Conservation (phyloP, 2,888 invertebrate genomes). For the Catotricha subobsoleta region DNA sequence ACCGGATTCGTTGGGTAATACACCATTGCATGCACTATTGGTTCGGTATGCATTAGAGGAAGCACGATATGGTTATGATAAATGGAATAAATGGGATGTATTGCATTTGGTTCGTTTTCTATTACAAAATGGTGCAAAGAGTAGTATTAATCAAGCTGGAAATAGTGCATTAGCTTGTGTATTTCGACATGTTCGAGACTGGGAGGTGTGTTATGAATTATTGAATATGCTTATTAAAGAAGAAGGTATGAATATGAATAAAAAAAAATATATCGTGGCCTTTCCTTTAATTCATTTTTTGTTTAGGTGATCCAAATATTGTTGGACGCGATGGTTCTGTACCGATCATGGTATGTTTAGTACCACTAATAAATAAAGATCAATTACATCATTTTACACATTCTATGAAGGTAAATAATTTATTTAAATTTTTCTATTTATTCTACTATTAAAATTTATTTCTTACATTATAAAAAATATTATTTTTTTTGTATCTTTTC, state of each 20-base stretch:
- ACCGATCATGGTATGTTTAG: constrained; percentile 55
- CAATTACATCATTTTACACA: constrained; percentile 53
- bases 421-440: too few relatives aligned
- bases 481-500: constrained; percentile 15
- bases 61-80: constrained; percentile 44
- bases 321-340: constrained; percentile 53
- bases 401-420: constrained; percentile 42
- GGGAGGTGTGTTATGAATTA: constrained; percentile 38
- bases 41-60: constrained; percentile 50
- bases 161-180: constrained; percentile 54
- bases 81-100: constrained; percentile 59
- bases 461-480: too few relatives aligned
- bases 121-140: constrained; percentile 44
- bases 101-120: constrained; percentile 45
- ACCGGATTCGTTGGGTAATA: constrained; percentile 53
- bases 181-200: constrained; percentile 48
- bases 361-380: constrained; percentile 56
- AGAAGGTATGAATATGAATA: constrained; percentile 18
- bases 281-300: background rate
- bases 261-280: background rate
- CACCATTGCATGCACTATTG: constrained; percentile 47
- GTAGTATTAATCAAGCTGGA: constrained; percentile 48
- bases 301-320: constrained; percentile 42
- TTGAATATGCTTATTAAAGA: constrained; percentile 29
- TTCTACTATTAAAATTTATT: background rate